Conservation (phyloP, 2,888 invertebrate species). For the Leptinotarsa rubiginosa region DNA sequence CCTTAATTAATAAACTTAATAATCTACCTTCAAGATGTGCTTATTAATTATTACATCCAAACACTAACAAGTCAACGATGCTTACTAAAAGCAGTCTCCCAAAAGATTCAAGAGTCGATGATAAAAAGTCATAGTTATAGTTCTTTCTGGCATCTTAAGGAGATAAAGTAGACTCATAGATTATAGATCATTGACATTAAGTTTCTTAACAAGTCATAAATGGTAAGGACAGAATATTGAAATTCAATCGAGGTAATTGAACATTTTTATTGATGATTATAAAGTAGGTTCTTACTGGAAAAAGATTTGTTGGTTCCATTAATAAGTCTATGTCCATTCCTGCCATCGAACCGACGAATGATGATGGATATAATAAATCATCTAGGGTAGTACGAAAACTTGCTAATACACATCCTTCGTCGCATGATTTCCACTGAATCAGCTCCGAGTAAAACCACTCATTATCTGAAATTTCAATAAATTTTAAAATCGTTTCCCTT, state of each 20-base stretch:
- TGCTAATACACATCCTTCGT: conserved; percentile 70
- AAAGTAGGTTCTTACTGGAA: conserved; percentile 69
- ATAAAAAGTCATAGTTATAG: too few relatives aligned
- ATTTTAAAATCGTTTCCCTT: background rate
- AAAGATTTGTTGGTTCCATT: conserved; percentile 75
- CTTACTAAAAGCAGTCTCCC: too few relatives aligned
- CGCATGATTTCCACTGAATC: conserved; percentile 72
- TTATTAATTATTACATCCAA: too few relatives aligned
- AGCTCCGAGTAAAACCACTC: conserved; percentile 75
- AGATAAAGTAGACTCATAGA: too few relatives aligned
- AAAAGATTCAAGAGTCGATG: too few relatives aligned
- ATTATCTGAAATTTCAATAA: conserved; percentile 63
- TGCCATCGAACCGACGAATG: conserved; percentile 69
- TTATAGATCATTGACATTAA: too few relatives aligned
- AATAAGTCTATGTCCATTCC: conserved; percentile 75
- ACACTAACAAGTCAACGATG: too few relatives aligned
- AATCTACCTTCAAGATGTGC: too few relatives aligned
- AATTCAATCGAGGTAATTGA: background rate
- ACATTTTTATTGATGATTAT: background rate
- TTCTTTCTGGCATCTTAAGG: too few relatives aligned
- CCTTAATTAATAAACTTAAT: too few relatives aligned
- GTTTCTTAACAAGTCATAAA: too few relatives aligned
- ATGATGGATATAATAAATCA: conserved; percentile 75
- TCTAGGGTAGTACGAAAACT: conserved; percentile 74
- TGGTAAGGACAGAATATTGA: too few relatives aligned